phyloP scores from a whole-genome alignment of 1,140 invertebrate species.

The Condylostylus longicornis region DNA sequence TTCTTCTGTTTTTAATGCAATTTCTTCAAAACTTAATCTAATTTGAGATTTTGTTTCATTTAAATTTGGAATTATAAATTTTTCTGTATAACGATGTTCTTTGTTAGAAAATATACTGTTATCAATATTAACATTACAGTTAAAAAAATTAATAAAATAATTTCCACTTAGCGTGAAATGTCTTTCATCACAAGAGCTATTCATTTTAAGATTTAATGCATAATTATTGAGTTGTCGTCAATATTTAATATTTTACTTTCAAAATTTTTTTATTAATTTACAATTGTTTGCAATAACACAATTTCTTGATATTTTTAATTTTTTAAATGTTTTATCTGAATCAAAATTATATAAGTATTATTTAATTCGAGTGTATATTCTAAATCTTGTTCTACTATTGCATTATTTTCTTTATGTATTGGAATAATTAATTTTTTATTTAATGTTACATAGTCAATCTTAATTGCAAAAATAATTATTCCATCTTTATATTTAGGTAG shows the following conservation, averaged over 20 bases:
- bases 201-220: not conserved
- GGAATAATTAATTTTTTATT: not conserved
- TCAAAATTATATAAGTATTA: not conserved
- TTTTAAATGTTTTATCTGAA: not conserved
- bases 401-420: not conserved
- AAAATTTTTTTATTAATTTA: not conserved
- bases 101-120: no score
- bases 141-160: not conserved
- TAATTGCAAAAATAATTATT: not conserved
- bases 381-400: no score
- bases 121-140: no score
- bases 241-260: not conserved
- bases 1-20: no score
- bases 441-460: not conserved
- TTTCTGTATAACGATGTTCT: no score
- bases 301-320: not conserved
- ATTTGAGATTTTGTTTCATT: no score
- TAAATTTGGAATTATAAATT: no score
- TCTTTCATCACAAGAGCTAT: not conserved
- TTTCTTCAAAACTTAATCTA: no score
- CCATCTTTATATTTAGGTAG: not conserved
- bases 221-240: not conserved
- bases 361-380: no score
- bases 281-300: not conserved
- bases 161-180: not conserved